Conservation (phyloP, 2,113 vertebrate genomes). For the Carassius carassius region DNA sequence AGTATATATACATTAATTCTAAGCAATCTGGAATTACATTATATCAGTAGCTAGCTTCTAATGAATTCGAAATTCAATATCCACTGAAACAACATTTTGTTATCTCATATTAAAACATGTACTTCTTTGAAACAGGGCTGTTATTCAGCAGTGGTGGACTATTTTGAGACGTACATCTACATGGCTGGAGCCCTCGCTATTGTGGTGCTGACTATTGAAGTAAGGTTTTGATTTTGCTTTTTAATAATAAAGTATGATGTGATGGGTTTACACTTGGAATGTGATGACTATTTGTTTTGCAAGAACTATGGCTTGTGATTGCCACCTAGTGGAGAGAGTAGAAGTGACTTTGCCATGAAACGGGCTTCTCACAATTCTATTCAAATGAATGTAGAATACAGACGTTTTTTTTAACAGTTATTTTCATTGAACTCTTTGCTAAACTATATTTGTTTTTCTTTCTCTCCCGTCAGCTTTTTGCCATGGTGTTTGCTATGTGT, state of each 20-base stretch:
- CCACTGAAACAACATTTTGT: neutral
- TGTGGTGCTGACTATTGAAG: slow-evolving; percentile 88
- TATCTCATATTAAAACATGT: neutral
- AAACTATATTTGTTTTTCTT: slow-evolving; percentile 6
- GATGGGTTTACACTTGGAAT: neutral
- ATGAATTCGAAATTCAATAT: neutral
- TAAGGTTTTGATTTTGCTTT: slow-evolving; percentile 59
- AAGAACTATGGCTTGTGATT: neutral
- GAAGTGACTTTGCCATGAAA: neutral
- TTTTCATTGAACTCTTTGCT: neutral
- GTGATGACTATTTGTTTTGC: neutral
- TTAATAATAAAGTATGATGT: neutral
- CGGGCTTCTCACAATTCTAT: neutral
- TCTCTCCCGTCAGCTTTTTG: slow-evolving; percentile 79
- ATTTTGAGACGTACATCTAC: slow-evolving; percentile 90
- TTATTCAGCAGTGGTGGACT: slow-evolving; percentile 87
- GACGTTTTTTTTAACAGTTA: neutral
- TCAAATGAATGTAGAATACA: neutral
- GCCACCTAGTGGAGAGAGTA: slow-evolving; percentile 47
- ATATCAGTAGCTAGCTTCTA: neutral
- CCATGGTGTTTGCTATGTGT: slow-evolving; percentile 96
- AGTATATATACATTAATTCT: neutral
- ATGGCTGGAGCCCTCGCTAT: slow-evolving; percentile 89
- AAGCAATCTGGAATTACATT: neutral
- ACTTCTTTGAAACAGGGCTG: slow-evolving; percentile 78